Conservation (phyloP, 2,113 vertebrate genomes). For the Saimiri boliviensis region DNA sequence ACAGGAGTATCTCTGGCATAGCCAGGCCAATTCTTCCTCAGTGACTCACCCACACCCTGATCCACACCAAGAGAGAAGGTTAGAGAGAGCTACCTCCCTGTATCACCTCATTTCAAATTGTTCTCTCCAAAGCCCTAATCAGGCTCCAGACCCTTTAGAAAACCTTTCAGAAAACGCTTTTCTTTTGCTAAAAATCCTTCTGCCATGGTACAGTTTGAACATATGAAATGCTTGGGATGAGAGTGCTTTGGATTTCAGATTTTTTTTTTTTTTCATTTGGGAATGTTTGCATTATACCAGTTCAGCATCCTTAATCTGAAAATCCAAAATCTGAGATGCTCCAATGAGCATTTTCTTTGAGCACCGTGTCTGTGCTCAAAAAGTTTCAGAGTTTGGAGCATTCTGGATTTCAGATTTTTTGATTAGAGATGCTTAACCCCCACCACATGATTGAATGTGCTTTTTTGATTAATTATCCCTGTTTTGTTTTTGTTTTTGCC, state of each 20-base stretch:
- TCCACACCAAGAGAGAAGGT: background rate
- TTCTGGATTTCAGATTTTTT: background rate
- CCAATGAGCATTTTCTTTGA: background rate
- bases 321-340: background rate
- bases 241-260: background rate
- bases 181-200: background rate
- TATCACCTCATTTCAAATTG: background rate
- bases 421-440: background rate
- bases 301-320: background rate
- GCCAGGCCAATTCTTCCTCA: background rate
- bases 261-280: background rate
- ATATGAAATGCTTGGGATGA: background rate
- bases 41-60: background rate
- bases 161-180: background rate
- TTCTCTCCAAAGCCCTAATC: background rate
- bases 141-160: background rate
- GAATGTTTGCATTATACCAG: background rate
- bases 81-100: background rate
- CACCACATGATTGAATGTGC: no score
- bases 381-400: background rate
- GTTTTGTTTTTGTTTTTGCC: background rate
- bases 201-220: background rate
- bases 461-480: background rate
- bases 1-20: background rate
- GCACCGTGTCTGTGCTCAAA: background rate